Conservation (phyloP, 2,113 vertebrate species). For the Callipepla squamata region DNA sequence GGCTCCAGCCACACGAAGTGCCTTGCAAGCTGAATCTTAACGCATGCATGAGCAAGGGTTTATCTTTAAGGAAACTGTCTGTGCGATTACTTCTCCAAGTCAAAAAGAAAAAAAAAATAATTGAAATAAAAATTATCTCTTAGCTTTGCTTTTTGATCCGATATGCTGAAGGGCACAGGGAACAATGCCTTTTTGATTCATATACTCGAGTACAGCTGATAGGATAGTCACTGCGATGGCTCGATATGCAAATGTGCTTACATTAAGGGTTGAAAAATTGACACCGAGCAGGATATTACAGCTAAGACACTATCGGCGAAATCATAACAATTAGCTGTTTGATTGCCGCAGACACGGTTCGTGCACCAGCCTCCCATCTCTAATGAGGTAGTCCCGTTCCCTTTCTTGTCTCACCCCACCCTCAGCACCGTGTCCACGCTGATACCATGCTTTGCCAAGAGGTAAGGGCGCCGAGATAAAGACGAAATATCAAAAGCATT, state of each 20-base stretch:
- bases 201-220: constrained; percentile 80
- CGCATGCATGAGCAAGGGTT: constrained; percentile 15
- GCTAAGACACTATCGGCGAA: constrained; percentile 66
- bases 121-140: constrained; percentile 39
- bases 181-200: constrained; percentile 81
- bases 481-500: constrained; percentile 60
- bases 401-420: constrained; percentile 59
- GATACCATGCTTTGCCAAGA: constrained; percentile 48
- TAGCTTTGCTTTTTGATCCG: constrained; percentile 47
- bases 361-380: constrained; percentile 71
- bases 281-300: constrained; percentile 78
- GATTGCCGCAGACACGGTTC: constrained; percentile 66
- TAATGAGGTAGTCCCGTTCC: constrained; percentile 47
- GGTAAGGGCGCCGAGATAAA: constrained; percentile 63
- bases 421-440: constrained; percentile 49
- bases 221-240: constrained; percentile 77
- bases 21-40: constrained; percentile 71
- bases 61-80: constrained; percentile 19
- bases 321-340: constrained; percentile 76
- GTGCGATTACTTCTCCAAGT: constrained; percentile 23
- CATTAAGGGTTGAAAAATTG: constrained; percentile 78
- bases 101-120: constrained; percentile 25
- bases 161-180: constrained; percentile 62
- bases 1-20: constrained; percentile 14
- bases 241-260: constrained; percentile 84